phyloP scores from a whole-genome alignment of 2,797 vertebrate genomes.

The Phalloptychus januarius region DNA sequence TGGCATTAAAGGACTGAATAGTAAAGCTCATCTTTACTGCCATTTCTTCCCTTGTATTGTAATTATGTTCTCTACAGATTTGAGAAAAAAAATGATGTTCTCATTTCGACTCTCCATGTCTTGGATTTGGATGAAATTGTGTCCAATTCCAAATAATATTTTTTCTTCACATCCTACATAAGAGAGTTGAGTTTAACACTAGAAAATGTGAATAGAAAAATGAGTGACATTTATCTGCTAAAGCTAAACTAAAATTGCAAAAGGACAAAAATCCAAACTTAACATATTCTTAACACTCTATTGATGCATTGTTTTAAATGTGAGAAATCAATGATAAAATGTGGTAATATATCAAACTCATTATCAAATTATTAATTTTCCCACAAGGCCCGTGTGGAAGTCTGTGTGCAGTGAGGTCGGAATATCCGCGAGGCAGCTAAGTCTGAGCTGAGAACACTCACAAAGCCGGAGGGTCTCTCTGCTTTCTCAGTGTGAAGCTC shows the following conservation, averaged over 20 bases:
- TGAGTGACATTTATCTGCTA: not conserved
- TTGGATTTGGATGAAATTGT: not conserved
- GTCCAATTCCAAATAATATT: not conserved
- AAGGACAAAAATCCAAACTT: not conserved
- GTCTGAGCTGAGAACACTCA: slow-evolving; percentile 49
- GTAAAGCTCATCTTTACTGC: not conserved
- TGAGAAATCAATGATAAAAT: not conserved
- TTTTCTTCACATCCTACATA: not conserved
- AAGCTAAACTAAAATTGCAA: not conserved
- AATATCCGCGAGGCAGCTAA: slow-evolving; percentile 17
- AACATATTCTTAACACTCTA: not conserved
- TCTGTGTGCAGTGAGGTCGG: not conserved
- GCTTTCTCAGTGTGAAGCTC: slow-evolving; percentile 32
- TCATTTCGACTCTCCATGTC: not conserved
- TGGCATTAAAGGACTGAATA: not conserved
- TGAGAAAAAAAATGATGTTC: not conserved
- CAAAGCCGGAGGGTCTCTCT: slow-evolving; percentile 31
- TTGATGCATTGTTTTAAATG: not conserved
- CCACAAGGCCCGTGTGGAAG: not conserved
- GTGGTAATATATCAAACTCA: slow-evolving; percentile 1
- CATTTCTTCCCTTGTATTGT: not conserved
- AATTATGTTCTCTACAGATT: not conserved
- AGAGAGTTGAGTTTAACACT: not conserved
- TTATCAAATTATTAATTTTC: not conserved
- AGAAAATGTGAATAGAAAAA: not conserved